A percentile compares a stretch with the other conserved stretches of the same genome.
phyloP scores from a whole-genome alignment of 2,113 vertebrate genomes.

The Callopanchax toddi region DNA sequence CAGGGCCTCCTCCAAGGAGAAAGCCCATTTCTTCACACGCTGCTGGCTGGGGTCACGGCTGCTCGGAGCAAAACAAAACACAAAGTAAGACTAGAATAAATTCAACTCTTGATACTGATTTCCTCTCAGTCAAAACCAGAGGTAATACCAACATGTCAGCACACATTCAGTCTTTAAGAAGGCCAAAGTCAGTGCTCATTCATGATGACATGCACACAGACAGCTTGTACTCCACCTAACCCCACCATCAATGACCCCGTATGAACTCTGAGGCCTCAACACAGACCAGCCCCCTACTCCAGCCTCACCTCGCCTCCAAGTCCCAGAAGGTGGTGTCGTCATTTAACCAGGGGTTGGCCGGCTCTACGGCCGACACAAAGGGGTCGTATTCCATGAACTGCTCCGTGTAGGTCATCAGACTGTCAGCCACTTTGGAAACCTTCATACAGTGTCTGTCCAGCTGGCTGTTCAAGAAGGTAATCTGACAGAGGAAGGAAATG shows the following conservation, averaged over 20 bases:
- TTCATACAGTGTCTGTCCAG: slow-evolving; percentile 97
- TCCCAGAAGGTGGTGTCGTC: slow-evolving; percentile 93
- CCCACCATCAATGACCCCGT: background rate
- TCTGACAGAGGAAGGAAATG: slow-evolving; percentile 78
- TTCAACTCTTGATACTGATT: background rate
- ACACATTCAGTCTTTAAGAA: slow-evolving; percentile 23
- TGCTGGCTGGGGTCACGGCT: slow-evolving; percentile 94
- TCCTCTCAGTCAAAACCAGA: background rate
- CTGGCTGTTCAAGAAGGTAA: slow-evolving; percentile 91
- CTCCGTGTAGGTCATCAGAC: slow-evolving; percentile 91
- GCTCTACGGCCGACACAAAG: slow-evolving; percentile 86
- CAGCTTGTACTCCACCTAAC: too few species aligned
- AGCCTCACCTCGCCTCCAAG: slow-evolving; percentile 87
- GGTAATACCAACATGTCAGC: background rate
- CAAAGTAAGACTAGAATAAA: background rate
- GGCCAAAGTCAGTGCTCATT: slow-evolving; percentile 2
- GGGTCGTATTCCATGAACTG: slow-evolving; percentile 94
- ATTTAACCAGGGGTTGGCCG: slow-evolving; percentile 94
- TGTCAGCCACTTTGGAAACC: slow-evolving; percentile 98
- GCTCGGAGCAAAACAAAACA: slow-evolving; percentile 31
- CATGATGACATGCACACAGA: slow-evolving; percentile 20
- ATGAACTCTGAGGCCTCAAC: slow-evolving; percentile 8
- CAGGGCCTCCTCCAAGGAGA: slow-evolving; percentile 91
- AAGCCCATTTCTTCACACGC: slow-evolving; percentile 93
- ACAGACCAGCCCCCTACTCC: background rate